phyloP scores from a whole-genome alignment of 2,888 invertebrate species.

The Fabriciana adippe region DNA sequence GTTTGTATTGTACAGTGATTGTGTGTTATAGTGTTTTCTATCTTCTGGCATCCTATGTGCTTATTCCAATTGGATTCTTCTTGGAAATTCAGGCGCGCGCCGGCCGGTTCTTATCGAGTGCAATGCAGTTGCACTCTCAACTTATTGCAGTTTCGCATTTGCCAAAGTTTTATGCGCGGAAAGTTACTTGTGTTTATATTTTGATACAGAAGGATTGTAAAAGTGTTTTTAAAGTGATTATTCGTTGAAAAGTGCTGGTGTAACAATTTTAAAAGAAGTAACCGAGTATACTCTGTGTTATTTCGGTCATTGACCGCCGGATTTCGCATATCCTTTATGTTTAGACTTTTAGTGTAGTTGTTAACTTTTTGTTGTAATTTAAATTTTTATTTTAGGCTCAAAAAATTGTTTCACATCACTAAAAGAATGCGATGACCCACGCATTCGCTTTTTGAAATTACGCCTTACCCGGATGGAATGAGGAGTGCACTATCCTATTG shows the following conservation, averaged over 20 bases:
- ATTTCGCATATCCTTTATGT: constrained; percentile 73
- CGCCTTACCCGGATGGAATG: constrained; percentile 79
- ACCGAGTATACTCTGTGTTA: constrained; percentile 77
- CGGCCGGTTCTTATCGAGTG: constrained; percentile 82
- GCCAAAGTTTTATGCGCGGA: constrained; percentile 77
- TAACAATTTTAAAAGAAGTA: constrained; percentile 68
- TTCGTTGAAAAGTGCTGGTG: constrained; percentile 67
- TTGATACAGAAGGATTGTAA: constrained; percentile 60
- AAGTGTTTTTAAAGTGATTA: constrained; percentile 72
- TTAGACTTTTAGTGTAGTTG: constrained; percentile 56
- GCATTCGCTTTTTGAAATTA: constrained; percentile 79
- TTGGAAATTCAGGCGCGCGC: constrained; percentile 78
- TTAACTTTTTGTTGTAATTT: constrained; percentile 59
- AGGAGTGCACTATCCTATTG: constrained; percentile 80
- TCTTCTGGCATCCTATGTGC: constrained; percentile 58
- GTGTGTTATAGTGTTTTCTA: constrained; percentile 68
- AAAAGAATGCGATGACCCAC: constrained; percentile 71
- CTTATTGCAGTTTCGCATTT: constrained; percentile 82
- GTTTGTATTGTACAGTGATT: constrained; percentile 64
- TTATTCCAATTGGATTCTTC: constrained; percentile 75
- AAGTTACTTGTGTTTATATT: constrained; percentile 73
- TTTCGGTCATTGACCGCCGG: constrained; percentile 83
- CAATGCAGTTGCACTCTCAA: constrained; percentile 82
- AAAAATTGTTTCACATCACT: constrained; percentile 73
- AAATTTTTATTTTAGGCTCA: constrained; percentile 71